phyloP scores from a whole-genome alignment of 2,797 vertebrate species.

The Potorous gilbertii region DNA sequence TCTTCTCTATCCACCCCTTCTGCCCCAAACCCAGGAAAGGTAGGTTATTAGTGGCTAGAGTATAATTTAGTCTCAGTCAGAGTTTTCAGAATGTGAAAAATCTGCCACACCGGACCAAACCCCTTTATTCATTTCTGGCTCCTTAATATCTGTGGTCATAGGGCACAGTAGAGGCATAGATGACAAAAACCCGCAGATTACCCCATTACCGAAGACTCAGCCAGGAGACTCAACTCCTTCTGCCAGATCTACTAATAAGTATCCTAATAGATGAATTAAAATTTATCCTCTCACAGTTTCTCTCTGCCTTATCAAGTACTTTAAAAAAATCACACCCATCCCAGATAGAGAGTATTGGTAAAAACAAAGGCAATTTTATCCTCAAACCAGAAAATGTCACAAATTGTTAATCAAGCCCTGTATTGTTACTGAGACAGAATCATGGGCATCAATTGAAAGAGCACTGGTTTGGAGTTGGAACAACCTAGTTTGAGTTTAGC shows the following conservation, averaged over 20 bases:
- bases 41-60: not conserved
- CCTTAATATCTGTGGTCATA: not conserved
- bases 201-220: not conserved
- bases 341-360: not conserved
- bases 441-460: not conserved
- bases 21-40: not conserved
- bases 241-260: not conserved
- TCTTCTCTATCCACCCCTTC: not conserved
- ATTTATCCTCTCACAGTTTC: not conserved
- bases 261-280: not conserved
- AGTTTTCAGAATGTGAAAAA: constrained; percentile 3
- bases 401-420: not conserved
- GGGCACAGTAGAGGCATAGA: not conserved
- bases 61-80: not conserved
- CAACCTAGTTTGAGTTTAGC: too few species aligned
- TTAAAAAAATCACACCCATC: not conserved
- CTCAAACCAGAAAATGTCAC: too few species aligned
- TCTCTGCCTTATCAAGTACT: not conserved
- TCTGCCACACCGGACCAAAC: not conserved
- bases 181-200: not conserved
- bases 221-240: not conserved
- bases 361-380: not conserved
- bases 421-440: not conserved
- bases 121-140: not conserved
- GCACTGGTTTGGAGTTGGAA: too few species aligned